Conservation (phyloP, 1,140 invertebrate genomes). For the Bombus waltoni region DNA sequence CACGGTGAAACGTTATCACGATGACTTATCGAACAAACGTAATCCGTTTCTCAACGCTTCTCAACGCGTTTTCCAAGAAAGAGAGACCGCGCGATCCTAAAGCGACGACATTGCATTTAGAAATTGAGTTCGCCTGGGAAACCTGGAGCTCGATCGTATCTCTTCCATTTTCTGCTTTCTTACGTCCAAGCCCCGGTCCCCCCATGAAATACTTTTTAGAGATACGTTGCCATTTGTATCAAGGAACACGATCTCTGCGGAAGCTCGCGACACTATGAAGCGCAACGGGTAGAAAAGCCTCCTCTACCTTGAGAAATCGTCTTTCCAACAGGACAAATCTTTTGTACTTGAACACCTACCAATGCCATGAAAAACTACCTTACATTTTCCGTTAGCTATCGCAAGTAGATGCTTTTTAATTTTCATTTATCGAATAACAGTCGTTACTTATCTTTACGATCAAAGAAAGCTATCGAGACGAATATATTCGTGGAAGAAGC, state of each 20-base stretch:
- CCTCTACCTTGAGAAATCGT: conserved; percentile 1
- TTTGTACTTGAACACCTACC: conserved; percentile 12
- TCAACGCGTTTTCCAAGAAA: background rate
- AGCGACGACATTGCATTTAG: conserved; percentile 13
- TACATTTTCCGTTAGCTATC: background rate
- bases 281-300: background rate
- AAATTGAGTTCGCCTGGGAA: conserved; percentile 24
- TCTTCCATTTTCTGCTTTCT: conserved; percentile 2
- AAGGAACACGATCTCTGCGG: conserved; percentile 16
- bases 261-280: conserved; percentile 15
- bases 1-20: background rate
- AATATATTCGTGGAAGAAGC: background rate
- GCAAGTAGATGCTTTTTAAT: background rate
- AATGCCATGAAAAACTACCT: background rate
- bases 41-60: conserved; percentile 1
- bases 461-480: background rate
- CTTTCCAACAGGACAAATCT: background rate
- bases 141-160: background rate
- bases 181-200: background rate
- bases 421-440: too few relatives aligned
- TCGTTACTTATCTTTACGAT: background rate
- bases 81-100: background rate
- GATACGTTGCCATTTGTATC: conserved; percentile 31
- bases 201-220: conserved; percentile 33
- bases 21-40: conserved; percentile 7